Conservation (phyloP, 2,113 vertebrate genomes). For the Larimichthys crocea region DNA sequence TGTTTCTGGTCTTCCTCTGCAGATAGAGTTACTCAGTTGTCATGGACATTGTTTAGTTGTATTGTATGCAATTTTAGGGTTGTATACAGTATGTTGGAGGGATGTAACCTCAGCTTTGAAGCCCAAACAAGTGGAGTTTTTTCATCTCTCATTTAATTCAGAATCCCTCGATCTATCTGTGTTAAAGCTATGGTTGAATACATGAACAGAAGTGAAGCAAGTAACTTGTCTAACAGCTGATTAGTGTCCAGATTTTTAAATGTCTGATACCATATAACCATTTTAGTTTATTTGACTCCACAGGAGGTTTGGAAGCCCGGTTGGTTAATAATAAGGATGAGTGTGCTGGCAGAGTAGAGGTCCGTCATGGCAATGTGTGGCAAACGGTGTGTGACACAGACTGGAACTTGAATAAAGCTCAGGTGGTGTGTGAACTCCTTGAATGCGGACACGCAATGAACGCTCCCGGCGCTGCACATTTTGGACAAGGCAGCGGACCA, state of each 20-base stretch:
- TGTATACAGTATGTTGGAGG: not conserved
- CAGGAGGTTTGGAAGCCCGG: constrained; percentile 70
- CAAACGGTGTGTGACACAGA: constrained; percentile 73
- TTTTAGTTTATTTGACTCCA: not conserved
- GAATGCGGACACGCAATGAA: constrained; percentile 59
- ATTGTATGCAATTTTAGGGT: not conserved
- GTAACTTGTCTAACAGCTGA: too few relatives aligned
- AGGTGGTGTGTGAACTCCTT: constrained; percentile 68
- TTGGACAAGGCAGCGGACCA: constrained; percentile 61
- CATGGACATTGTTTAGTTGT: too few relatives aligned
- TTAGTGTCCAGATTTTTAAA: too few relatives aligned
- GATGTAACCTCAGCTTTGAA: not conserved
- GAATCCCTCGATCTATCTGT: not conserved
- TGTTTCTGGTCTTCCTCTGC: not conserved
- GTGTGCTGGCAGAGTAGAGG: constrained; percentile 79
- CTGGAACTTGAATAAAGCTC: constrained; percentile 73
- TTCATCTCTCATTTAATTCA: not conserved
- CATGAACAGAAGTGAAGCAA: too few relatives aligned
- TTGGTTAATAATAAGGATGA: constrained; percentile 42
- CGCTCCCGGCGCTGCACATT: constrained; percentile 26
- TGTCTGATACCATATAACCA: not conserved
- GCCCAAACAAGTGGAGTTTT: too few relatives aligned
- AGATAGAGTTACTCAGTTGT: not conserved
- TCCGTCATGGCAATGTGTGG: constrained; percentile 62
- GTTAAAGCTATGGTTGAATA: too few relatives aligned